phyloP scores from a whole-genome alignment of 2,797 vertebrate species.

The Poecilia wingei region DNA sequence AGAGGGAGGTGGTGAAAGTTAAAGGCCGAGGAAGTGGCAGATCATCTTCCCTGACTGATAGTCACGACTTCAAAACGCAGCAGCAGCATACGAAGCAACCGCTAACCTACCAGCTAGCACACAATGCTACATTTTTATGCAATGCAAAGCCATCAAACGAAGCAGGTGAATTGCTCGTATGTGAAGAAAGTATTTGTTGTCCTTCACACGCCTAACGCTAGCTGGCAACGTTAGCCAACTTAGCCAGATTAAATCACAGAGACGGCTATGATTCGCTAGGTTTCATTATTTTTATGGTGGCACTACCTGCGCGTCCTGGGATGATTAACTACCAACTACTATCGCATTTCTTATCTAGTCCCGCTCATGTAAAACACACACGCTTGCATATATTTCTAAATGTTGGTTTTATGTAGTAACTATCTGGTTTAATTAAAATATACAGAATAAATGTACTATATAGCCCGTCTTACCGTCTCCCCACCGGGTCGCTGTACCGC shows the following conservation, averaged over 20 bases:
- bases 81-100: slow-evolving; percentile 38
- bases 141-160: background rate
- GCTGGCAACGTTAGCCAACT: slow-evolving; percentile 40
- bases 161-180: background rate
- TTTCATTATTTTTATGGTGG: slow-evolving; percentile 42
- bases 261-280: slow-evolving; percentile 53
- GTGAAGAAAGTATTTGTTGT: background rate
- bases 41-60: slow-evolving; percentile 56
- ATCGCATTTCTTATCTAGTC: background rate
- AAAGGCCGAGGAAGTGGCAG: slow-evolving; percentile 57
- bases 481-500: slow-evolving; percentile 72
- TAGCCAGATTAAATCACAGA: slow-evolving; percentile 60
- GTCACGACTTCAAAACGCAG: slow-evolving; percentile 70
- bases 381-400: background rate
- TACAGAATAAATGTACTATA: background rate
- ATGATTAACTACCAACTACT: slow-evolving; percentile 7
- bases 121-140: background rate
- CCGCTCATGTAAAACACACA: background rate
- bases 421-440: background rate
- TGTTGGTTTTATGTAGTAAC: background rate
- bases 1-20: slow-evolving; percentile 13
- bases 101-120: slow-evolving; percentile 14
- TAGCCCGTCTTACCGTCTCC: slow-evolving; percentile 64
- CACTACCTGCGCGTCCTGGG: slow-evolving; percentile 48
- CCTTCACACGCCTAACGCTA: slow-evolving; percentile 6